Evolutionary conservation across 2,888 invertebrate genomes (phyloP).

Genomic region (Ophion costatus): DNA sequence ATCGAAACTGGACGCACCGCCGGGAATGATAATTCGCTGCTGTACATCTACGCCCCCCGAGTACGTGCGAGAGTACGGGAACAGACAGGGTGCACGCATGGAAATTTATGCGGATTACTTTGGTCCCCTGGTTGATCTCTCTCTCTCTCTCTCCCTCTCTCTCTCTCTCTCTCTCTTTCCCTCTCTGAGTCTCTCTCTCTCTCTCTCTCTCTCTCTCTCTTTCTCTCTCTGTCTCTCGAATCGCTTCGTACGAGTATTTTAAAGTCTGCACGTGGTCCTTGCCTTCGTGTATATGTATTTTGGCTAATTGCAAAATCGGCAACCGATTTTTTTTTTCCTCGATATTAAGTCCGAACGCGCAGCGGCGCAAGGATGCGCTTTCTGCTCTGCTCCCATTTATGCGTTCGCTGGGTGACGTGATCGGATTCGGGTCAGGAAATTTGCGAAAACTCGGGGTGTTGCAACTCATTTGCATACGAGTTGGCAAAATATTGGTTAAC

Average conservation of each 20-base stretch:
- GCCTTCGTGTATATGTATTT: neutral
- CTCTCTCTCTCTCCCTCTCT: neutral
- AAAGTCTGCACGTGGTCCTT: constrained; percentile 18
- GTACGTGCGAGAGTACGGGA: constrained; percentile 30
- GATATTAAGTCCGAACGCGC: constrained; percentile 22
- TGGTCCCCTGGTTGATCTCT: constrained; percentile 10
- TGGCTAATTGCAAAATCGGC: constrained; percentile 50
- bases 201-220: constrained; percentile 8
- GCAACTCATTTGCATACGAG: neutral
- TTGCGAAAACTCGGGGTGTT: neutral
- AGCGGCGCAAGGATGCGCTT: neutral
- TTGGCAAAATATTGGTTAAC: neutral
- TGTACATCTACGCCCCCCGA: constrained; percentile 2
- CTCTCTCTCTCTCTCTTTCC: neutral
- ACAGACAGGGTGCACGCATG: constrained; percentile 37
- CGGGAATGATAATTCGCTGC: constrained; percentile 60
- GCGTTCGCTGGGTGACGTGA: neutral
- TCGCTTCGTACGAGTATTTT: constrained; percentile 8
- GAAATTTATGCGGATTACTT: constrained; percentile 65
- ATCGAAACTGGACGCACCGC: constrained; percentile 63
- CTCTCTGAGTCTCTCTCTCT: neutral
- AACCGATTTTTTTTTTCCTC: constrained; percentile 26
- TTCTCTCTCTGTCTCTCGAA: neutral
- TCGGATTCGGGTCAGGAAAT: constrained; percentile 8
- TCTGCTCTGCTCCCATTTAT: neutral